phyloP scores from a whole-genome alignment of 2,797 vertebrate genomes.

The Sebastes glaucus region DNA sequence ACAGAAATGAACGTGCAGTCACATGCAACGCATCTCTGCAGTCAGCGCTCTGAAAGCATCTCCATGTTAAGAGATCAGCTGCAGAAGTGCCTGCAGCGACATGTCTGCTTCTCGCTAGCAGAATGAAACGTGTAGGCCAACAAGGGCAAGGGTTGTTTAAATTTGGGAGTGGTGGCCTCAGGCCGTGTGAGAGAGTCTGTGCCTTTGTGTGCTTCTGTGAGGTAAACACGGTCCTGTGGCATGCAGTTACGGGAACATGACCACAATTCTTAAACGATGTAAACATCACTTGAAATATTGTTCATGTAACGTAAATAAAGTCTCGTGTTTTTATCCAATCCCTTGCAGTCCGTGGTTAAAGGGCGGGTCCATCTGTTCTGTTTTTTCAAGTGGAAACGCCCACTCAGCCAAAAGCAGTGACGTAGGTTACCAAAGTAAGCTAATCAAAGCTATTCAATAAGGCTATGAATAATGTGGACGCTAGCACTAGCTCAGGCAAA shows the following conservation, averaged over 20 bases:
- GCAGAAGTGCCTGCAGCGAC: slow-evolving; percentile 59
- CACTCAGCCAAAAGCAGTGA: too few species aligned
- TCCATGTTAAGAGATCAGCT: not conserved
- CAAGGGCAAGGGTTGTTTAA: slow-evolving; percentile 40
- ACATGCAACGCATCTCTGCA: not conserved
- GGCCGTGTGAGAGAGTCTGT: slow-evolving; percentile 35
- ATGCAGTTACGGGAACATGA: not conserved
- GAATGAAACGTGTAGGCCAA: slow-evolving; percentile 19
- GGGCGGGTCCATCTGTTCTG: too few species aligned
- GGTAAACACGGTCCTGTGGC: slow-evolving; percentile 41
- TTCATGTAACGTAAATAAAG: not conserved
- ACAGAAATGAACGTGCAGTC: not conserved
- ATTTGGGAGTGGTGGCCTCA: slow-evolving; percentile 69
- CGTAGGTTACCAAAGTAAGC: too few species aligned
- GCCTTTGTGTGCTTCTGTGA: slow-evolving; percentile 28
- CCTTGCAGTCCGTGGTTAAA: too few species aligned
- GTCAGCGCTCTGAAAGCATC: slow-evolving; percentile 15
- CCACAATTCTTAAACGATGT: not conserved
- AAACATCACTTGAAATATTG: not conserved
- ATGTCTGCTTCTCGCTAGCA: slow-evolving; percentile 40
- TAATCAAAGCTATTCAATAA: too few species aligned
- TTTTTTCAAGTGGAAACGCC: too few species aligned
- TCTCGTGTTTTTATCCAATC: not conserved
- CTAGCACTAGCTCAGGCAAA: too few species aligned
- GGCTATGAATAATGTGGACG: too few species aligned